A percentile compares a stretch with the other conserved stretches of the same genome.
Evolutionary conservation across 2,113 vertebrate species (phyloP).

Genomic region (Merops nubicus): DNA sequence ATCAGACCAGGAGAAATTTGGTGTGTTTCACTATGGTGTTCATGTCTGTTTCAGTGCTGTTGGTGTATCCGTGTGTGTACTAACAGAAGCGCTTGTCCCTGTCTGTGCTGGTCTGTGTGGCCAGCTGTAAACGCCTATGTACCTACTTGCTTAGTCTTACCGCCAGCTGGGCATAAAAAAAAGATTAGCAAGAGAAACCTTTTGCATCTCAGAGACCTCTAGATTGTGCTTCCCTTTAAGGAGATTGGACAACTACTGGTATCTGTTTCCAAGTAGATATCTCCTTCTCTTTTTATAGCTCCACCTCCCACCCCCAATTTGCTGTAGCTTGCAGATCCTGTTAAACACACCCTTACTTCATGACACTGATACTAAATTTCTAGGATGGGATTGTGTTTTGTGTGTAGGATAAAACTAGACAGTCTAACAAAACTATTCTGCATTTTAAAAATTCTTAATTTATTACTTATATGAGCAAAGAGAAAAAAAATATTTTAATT

Average conservation of each 20-base stretch:
- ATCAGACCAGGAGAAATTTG: neutral
- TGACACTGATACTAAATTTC: neutral
- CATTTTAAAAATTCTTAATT: neutral
- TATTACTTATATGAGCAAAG: neutral
- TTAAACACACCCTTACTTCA: neutral
- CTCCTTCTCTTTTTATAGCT: neutral
- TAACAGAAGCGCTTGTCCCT: neutral
- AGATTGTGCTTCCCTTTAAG: neutral
- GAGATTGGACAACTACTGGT: neutral
- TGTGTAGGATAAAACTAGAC: neutral
- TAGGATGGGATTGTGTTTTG: neutral
- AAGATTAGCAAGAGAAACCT: neutral
- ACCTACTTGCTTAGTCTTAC: neutral
- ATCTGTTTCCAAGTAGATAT: neutral
- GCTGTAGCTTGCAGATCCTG: neutral
- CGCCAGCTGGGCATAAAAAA: neutral
- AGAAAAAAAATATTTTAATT: too few species aligned
- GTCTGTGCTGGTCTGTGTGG: too few species aligned
- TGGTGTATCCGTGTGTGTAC: neutral
- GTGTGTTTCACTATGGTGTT: neutral
- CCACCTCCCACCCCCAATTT: fast-evolving
- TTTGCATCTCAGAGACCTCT: neutral
- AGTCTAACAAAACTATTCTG: neutral
- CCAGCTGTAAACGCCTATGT: fast-evolving
- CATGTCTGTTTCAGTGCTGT: neutral